These are phyloP conservation scores for Pygoscelis antarcticus DNA, from an alignment of 2,113 vertebrate genomes.

Conservation along the genomic window DNA sequence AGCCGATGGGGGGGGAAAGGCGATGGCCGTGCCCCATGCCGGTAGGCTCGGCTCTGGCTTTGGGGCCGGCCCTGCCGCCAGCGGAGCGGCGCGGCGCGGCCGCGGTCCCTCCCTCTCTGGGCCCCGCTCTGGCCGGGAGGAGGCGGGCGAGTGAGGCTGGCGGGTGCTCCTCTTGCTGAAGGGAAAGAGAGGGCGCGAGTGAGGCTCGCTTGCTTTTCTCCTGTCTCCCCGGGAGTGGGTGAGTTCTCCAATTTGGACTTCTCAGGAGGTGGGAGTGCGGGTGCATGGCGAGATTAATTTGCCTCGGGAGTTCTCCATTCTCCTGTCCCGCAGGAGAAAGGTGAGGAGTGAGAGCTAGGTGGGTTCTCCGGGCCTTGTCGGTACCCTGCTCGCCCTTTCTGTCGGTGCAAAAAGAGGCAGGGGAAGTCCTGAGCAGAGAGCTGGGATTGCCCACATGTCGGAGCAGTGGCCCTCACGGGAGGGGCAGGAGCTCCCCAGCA, in stretches of 20 bases:
- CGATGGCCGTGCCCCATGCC: background rate
- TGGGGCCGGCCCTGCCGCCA: background rate
- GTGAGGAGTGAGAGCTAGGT: too few species aligned
- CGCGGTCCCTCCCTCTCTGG: background rate
- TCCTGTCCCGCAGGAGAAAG: background rate
- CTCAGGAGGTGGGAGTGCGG: background rate
- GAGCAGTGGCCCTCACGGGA: background rate
- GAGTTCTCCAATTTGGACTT: background rate
- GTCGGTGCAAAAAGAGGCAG: background rate
- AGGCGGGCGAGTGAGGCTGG: background rate
- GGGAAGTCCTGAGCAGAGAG: background rate
- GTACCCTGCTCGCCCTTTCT: background rate
- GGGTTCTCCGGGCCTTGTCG: background rate
- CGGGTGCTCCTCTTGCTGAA: rapidly evolving
- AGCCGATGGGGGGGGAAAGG: background rate
- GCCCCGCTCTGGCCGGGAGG: background rate
- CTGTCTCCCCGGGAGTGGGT: background rate
- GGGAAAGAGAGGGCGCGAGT: background rate
- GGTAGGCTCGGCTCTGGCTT: background rate
- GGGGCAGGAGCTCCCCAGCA: background rate
- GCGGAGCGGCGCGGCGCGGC: background rate
- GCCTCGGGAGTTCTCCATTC: background rate
- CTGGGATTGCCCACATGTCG: rapidly evolving
- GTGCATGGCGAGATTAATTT: background rate
- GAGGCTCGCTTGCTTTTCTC: too few species aligned